phyloP scores from a whole-genome alignment of 2,888 invertebrate species.

The Penaeus monodon region DNA sequence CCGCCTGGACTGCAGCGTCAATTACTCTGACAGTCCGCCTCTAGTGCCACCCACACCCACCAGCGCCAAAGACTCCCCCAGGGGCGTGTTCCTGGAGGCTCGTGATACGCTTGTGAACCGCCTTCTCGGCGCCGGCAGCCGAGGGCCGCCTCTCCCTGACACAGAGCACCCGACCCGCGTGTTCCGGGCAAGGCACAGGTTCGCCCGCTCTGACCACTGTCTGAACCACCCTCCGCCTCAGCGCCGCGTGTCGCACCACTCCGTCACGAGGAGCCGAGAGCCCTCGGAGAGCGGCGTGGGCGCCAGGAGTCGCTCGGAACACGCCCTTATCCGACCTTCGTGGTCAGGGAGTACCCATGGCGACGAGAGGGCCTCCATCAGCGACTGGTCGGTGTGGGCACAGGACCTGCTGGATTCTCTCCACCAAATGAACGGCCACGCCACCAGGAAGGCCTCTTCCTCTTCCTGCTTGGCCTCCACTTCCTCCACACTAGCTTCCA shows the following conservation, averaged over 20 bases:
- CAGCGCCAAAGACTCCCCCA: slow-evolving; percentile 37
- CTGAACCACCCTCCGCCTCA: slow-evolving; percentile 42
- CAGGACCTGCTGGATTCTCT: slow-evolving; percentile 52
- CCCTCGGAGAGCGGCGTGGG: slow-evolving; percentile 22
- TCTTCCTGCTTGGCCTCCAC: slow-evolving; percentile 19
- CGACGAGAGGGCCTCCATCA: not conserved
- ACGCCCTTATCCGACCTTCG: slow-evolving; percentile 24
- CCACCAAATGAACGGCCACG: slow-evolving; percentile 49
- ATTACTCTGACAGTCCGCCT: slow-evolving; percentile 47
- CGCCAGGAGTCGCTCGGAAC: slow-evolving; percentile 32
- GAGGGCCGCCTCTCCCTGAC: slow-evolving; percentile 44
- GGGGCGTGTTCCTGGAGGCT: slow-evolving; percentile 52
- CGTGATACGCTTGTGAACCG: slow-evolving; percentile 46
- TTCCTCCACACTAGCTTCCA: slow-evolving; percentile 20
- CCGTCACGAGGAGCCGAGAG: slow-evolving; percentile 7
- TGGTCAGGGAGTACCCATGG: not conserved
- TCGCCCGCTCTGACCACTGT: slow-evolving; percentile 47
- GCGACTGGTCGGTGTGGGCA: slow-evolving; percentile 52
- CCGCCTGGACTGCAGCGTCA: slow-evolving; percentile 52
- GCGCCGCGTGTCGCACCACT: slow-evolving; percentile 35
- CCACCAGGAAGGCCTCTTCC: slow-evolving; percentile 6
- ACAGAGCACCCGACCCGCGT: slow-evolving; percentile 44
- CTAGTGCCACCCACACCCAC: slow-evolving; percentile 36
- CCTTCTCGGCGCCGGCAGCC: slow-evolving; percentile 29
- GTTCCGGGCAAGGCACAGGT: slow-evolving; percentile 41